Percentiles rank a stretch among this genome's conserved stretches.
Evolutionary conservation across 2,888 invertebrate species (phyloP).

Genomic region (Glaucopsyche alexis): DNA sequence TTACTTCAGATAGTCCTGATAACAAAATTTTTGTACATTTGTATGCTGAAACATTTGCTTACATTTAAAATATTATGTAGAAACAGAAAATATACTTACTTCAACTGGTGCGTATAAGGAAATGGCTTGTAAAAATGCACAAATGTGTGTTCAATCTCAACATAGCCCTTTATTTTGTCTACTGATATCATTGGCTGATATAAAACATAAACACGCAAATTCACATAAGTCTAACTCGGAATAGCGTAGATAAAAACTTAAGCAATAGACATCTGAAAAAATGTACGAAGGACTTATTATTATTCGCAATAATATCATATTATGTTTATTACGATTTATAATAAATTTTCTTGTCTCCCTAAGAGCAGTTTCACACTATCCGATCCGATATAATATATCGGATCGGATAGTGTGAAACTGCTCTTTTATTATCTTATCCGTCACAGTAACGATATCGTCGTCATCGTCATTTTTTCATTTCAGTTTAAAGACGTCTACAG

Average conservation of each 20-base stretch:
- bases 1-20: background rate
- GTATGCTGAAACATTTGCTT: background rate
- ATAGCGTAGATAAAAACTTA: constrained; percentile 3
- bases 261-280: background rate
- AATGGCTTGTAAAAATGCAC: constrained; percentile 12
- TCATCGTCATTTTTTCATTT: too few relatives aligned
- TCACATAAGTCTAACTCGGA: background rate
- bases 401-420: background rate
- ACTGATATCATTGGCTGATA: background rate
- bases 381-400: background rate
- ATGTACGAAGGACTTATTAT: background rate
- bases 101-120: background rate
- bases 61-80: background rate
- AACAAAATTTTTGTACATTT: background rate
- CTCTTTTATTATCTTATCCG: background rate
- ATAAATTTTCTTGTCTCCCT: background rate
- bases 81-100: constrained; percentile 10
- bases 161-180: background rate
- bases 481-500: too few relatives aligned
- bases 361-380: background rate
- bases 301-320: background rate
- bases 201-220: background rate
- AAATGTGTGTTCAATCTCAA: background rate
- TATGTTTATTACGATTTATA: background rate
- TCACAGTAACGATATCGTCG: background rate